Evolutionary conservation across 2,797 vertebrate genomes (phyloP), one percentile per base, ranked within the genome.

Genomic region (Myripristis murdjan): DNA sequence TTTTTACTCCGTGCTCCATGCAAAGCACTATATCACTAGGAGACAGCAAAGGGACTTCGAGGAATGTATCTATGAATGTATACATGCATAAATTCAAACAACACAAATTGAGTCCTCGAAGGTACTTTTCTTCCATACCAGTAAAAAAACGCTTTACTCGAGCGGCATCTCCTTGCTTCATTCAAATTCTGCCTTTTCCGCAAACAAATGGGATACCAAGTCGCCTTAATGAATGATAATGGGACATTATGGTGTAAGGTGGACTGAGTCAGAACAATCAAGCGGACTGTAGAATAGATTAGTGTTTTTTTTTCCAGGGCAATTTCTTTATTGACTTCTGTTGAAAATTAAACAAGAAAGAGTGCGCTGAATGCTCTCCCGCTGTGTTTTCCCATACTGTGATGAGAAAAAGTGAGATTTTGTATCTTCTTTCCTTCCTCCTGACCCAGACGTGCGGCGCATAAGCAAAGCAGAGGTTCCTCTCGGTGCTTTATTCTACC

Each of bases 31-130:
- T 41, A 46, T 18, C 35, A n/a, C 33, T 3, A 3, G 26, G 4
- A 44, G 52, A 47, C 24, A 61, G 31, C 26, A 22, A 31, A 59
- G 8, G 31, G 8, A 39, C 31, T 70, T 66, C 37, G 3, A 2
- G 2, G 57, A 65, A 54, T 26, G 6, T 33, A 26, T 26, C 14
- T 11, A 12, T 22, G 54, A 53, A 39, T 31, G 49, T 22, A 18
- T 44, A 11, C 64, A 58, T 58, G 20, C 15, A 66, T 52, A 22
- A 16, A n/a, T 37, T 37, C 35, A 41, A 41, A 41, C 11, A 41
- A 41, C 39, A 15, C 39, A 41, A 41, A 41, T 2, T 2, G 15
- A 41, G 39, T 41, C 15, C 3, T 41, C 39, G 11, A 8, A 3
- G 4, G 4, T 5, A 15, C 15, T 4, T 41, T 41, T 14, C 15